Evolutionary conservation across 2,888 invertebrate species (phyloP).

Genomic region (Rambutsinella grinnellia): DNA sequence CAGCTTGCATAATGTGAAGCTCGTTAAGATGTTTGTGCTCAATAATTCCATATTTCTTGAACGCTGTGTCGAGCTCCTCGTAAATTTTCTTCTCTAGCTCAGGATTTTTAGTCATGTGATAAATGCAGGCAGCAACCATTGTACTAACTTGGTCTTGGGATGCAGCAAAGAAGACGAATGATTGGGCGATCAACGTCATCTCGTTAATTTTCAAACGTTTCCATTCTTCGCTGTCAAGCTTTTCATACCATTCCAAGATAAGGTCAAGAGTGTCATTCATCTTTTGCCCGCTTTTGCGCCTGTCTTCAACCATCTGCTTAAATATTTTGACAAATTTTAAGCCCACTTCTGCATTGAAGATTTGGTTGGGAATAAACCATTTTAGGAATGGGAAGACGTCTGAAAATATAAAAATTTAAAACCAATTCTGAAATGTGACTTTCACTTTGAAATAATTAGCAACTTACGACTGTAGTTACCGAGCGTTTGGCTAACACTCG

Average conservation of each 20-base stretch:
- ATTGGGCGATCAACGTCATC: slow-evolving; percentile 51
- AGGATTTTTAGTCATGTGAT: slow-evolving; percentile 46
- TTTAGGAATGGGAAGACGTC: slow-evolving; percentile 54
- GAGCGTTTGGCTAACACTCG: background rate
- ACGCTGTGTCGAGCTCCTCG: slow-evolving; percentile 53
- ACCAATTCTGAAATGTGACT: background rate
- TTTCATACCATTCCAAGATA: slow-evolving; percentile 39
- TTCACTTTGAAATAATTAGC: no score
- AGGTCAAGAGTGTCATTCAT: slow-evolving; percentile 47
- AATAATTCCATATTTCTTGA: slow-evolving; percentile 50
- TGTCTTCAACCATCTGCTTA: slow-evolving; percentile 36
- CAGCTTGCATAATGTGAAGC: slow-evolving; percentile 54
- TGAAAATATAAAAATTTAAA: slow-evolving; percentile 17
- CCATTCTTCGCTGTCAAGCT: slow-evolving; percentile 54
- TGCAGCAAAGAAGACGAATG: slow-evolving; percentile 59
- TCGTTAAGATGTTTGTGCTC: slow-evolving; percentile 55
- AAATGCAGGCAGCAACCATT: slow-evolving; percentile 34
- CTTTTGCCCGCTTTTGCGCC: slow-evolving; percentile 31
- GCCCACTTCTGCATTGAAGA: slow-evolving; percentile 8
- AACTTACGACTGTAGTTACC: slow-evolving; percentile 29
- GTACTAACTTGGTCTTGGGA: slow-evolving; percentile 61
- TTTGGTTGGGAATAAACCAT: background rate
- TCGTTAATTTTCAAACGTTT: slow-evolving; percentile 51
- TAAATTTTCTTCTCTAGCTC: slow-evolving; percentile 50
- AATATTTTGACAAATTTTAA: slow-evolving; percentile 34